Evolutionary conservation across 2,113 vertebrate species (phyloP).

Genomic region (Leucoraja erinaceus): DNA sequence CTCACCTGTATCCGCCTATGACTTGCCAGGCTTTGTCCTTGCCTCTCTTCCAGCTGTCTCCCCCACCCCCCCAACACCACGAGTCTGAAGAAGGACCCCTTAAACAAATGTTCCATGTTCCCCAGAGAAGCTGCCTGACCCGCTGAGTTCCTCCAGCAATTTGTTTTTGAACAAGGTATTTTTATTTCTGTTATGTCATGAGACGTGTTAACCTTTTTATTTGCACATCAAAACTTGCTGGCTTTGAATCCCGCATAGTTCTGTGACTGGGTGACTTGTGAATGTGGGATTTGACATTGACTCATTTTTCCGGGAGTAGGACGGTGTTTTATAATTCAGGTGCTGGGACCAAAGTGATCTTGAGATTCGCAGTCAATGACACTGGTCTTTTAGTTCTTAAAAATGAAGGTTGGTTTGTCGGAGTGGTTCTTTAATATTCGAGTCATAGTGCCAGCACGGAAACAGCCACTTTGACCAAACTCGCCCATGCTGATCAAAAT

Average conservation of each 20-base stretch:
- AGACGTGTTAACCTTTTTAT: background rate
- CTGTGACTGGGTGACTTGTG: background rate
- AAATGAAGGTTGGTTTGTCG: background rate
- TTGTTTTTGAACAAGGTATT: conserved; percentile 77
- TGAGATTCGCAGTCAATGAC: background rate
- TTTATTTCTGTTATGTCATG: background rate
- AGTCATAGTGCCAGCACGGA: too few species aligned
- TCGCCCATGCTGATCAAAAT: too few species aligned
- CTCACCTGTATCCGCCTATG: too few species aligned
- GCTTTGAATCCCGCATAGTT: background rate
- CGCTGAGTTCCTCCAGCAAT: too few species aligned
- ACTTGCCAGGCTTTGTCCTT: too few species aligned
- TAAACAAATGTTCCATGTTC: too few species aligned
- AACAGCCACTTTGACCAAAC: too few species aligned
- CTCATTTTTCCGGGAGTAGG: background rate
- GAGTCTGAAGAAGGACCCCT: too few species aligned
- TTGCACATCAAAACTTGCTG: background rate
- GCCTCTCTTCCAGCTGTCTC: too few species aligned
- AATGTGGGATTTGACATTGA: background rate
- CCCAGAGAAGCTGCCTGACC: too few species aligned
- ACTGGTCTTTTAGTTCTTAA: background rate
- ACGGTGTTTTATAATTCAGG: background rate
- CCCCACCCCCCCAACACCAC: too few species aligned
- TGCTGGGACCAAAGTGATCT: background rate
- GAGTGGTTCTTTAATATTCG: too few species aligned